Evolutionary conservation across 2,888 invertebrate species (phyloP).

Genomic region (Standfussiana lucernea): DNA sequence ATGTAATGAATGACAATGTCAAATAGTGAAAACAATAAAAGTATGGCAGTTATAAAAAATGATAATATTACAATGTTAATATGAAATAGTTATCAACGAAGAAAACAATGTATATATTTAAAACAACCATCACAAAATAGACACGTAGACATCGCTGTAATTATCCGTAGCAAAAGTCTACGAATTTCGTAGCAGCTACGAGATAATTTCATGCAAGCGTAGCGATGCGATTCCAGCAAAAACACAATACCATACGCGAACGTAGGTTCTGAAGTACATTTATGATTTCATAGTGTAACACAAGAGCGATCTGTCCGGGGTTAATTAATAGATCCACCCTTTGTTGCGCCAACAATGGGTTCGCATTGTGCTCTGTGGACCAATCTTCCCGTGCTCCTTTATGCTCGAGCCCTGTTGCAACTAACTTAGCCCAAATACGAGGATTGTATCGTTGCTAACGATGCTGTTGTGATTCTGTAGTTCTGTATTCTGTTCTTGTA

Average conservation of each 20-base stretch:
- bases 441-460: constrained; percentile 46
- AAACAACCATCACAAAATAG: neutral
- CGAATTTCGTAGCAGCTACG: constrained; percentile 45
- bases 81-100: neutral
- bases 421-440: constrained; percentile 60
- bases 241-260: constrained; percentile 21
- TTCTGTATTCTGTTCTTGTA: constrained; percentile 22
- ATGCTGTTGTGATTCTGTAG: constrained; percentile 47
- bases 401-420: constrained; percentile 58
- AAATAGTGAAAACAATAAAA: neutral
- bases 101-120: neutral
- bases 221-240: constrained; percentile 37
- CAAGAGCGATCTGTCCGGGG: constrained; percentile 75
- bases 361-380: constrained; percentile 75
- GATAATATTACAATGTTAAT: neutral
- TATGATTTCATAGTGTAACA: constrained; percentile 66
- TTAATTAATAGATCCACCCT: constrained; percentile 82
- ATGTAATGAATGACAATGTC: too few relatives aligned
- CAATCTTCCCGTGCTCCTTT: constrained; percentile 71
- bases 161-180: constrained; percentile 42
- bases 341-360: constrained; percentile 77
- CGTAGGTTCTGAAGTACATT: constrained; percentile 56
- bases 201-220: constrained; percentile 44
- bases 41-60: neutral
- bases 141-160: constrained; percentile 14